phyloP scores from a whole-genome alignment of 2,797 vertebrate species.

The Neoniphon sammara region DNA sequence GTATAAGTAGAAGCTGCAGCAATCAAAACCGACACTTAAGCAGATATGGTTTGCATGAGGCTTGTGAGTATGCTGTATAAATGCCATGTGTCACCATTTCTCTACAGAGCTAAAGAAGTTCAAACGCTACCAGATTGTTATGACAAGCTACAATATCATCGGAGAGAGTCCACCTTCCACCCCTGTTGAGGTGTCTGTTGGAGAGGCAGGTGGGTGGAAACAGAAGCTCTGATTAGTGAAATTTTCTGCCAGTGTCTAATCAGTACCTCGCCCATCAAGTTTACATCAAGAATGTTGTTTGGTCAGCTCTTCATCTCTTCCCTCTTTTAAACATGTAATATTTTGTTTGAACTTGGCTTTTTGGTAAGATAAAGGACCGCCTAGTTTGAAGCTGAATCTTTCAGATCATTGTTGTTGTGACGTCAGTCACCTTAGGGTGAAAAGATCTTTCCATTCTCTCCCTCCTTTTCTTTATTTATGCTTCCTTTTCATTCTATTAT shows the following conservation, averaged over 20 bases:
- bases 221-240: not conserved
- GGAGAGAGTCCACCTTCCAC: conserved; percentile 91
- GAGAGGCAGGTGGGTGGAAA: conserved; percentile 90
- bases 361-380: conserved; percentile 8
- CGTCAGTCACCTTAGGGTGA: conserved; percentile 6
- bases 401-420: conserved; percentile 4
- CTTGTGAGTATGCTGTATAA: not conserved
- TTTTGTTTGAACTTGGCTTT: not conserved
- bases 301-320: not conserved
- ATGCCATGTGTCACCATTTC: conserved; percentile 1
- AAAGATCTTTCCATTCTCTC: not conserved
- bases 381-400: conserved; percentile 10
- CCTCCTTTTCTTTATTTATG: not conserved
- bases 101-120: conserved; percentile 92
- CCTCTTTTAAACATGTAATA: not conserved
- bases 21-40: not conserved
- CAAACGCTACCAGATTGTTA: conserved; percentile 90
- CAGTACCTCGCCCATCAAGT: too few relatives aligned
- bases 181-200: conserved; percentile 93
- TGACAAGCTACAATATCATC: conserved; percentile 93
- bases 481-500: not conserved
- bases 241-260: not conserved
- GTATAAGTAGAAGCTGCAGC: not conserved
- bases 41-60: not conserved
- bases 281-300: not conserved